Evolutionary conservation across 2,888 invertebrate species (phyloP).

Genomic region (Sphecodes monilicornis): DNA sequence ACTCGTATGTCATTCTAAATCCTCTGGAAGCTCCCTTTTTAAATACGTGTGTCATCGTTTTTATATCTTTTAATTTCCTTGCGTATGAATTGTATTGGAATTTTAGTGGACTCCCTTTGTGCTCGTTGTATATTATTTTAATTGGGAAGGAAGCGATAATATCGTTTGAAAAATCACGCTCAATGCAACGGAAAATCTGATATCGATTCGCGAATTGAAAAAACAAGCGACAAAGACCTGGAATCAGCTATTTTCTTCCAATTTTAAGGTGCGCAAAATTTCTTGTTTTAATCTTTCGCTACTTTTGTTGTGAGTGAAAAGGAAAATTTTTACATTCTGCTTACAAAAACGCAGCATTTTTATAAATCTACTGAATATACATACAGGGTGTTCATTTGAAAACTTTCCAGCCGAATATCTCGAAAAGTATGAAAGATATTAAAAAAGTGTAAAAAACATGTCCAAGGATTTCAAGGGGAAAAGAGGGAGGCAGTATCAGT

Average conservation of each 20-base stretch:
- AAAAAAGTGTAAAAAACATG: too few relatives aligned
- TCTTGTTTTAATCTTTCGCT: not conserved
- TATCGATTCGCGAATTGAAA: not conserved
- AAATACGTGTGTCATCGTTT: not conserved
- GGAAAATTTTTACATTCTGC: too few relatives aligned
- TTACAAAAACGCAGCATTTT: too few relatives aligned
- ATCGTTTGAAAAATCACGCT: not conserved
- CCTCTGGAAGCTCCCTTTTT: constrained; percentile 10
- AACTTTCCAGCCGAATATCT: too few relatives aligned
- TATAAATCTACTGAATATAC: too few relatives aligned
- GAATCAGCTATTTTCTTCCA: not conserved
- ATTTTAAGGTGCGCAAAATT: not conserved
- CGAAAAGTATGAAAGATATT: too few relatives aligned
- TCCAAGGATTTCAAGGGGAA: too few relatives aligned
- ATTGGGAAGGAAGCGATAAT: too few relatives aligned
- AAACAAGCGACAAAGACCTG: too few relatives aligned
- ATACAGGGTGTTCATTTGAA: too few relatives aligned
- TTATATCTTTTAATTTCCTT: constrained; percentile 16
- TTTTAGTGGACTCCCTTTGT: not conserved
- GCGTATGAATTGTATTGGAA: not conserved
- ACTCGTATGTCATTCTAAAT: constrained; percentile 16
- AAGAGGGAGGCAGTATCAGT: too few relatives aligned
- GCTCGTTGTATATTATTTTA: too few relatives aligned
- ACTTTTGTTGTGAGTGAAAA: not conserved
- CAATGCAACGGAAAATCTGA: not conserved